Evolutionary conservation across 1,140 invertebrate species (phyloP).

Genomic region (Aphelinus atriplicis): DNA sequence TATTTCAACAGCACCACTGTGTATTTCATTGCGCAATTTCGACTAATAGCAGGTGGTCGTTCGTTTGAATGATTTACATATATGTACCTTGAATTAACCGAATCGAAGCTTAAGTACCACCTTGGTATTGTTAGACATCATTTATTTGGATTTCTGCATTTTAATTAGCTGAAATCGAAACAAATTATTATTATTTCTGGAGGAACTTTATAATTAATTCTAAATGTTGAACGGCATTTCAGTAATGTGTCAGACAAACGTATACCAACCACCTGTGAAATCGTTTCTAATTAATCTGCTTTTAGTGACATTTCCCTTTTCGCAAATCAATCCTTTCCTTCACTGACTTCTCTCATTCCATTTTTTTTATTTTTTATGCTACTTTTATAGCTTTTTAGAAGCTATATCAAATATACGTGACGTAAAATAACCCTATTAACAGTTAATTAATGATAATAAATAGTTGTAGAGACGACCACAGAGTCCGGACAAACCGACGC

Average conservation of each 20-base stretch:
- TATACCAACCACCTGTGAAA: no score
- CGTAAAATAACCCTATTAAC: constrained; percentile 39
- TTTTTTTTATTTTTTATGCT: constrained; percentile 11
- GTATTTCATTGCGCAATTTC: constrained; percentile 29
- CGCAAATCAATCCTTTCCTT: neutral
- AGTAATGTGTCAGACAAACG: no score
- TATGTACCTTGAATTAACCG: no score
- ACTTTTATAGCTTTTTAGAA: constrained; percentile 29
- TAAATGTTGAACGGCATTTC: no score
- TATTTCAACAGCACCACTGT: constrained; percentile 38
- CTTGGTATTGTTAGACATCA: no score
- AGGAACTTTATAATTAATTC: no score
- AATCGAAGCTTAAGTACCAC: no score
- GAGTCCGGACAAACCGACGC: constrained; percentile 36
- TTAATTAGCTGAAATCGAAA: no score
- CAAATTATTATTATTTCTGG: no score
- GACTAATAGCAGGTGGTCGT: constrained; percentile 8
- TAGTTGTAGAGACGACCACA: constrained; percentile 30
- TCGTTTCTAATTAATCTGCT: no score
- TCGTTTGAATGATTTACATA: neutral
- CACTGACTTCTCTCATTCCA: neutral
- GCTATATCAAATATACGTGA: constrained; percentile 37
- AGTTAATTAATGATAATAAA: constrained; percentile 34
- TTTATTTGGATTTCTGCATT: no score
- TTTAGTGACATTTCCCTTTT: no score